Percentiles rank a stretch among this genome's conserved stretches.
These are phyloP conservation scores for Avahi laniger DNA, from an alignment of 2,797 vertebrate genomes.

Conservation along the genomic window DNA sequence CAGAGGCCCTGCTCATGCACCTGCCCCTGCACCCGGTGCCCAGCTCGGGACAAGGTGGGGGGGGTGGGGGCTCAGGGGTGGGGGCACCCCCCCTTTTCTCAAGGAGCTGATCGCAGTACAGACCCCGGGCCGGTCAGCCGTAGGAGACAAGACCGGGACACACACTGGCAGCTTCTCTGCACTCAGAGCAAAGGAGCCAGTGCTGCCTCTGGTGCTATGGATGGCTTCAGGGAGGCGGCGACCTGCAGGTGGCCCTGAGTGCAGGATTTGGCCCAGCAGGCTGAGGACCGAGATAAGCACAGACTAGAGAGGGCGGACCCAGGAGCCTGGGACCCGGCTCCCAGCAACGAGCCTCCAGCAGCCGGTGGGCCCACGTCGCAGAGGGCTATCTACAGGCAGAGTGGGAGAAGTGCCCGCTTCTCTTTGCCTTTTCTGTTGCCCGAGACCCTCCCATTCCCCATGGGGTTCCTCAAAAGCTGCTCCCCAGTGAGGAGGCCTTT, in stretches of 20 bases:
- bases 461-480: no score
- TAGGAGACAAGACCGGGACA: accelerated
- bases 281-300: background rate
- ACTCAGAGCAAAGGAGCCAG: accelerated
- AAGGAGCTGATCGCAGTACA: no score
- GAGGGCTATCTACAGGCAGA: accelerated
- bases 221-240: background rate
- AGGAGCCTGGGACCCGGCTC: no score
- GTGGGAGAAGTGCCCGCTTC: accelerated
- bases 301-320: background rate
- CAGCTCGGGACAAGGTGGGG: no score
- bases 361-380: accelerated
- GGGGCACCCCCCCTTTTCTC: background rate
- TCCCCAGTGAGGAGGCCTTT: background rate
- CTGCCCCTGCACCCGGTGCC: no score
- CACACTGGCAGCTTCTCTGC: background rate
- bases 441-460: background rate
- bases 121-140: background rate
- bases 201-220: accelerated
- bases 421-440: background rate
- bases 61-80: background rate
- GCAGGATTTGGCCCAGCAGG: background rate
- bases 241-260: background rate
- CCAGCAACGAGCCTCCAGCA: accelerated
- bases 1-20: background rate